Evolutionary conservation across 2,888 invertebrate genomes (phyloP).

Genomic region (Molanna angustata): DNA sequence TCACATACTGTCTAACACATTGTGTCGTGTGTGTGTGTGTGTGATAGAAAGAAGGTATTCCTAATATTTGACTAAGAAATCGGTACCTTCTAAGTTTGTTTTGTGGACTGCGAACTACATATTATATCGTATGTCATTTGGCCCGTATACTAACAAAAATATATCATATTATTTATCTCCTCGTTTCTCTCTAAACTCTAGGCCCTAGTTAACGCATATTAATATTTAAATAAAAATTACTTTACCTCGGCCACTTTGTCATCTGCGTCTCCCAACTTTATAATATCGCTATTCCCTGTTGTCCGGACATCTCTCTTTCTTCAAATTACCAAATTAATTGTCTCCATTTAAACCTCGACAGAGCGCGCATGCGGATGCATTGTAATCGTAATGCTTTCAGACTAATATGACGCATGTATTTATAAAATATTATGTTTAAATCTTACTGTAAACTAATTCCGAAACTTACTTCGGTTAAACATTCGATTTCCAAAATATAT

Average conservation of each 20-base stretch:
- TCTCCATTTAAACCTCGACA: not conserved
- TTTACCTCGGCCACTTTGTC: conserved; percentile 2
- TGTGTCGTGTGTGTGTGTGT: too few relatives aligned
- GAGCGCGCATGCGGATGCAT: conserved; percentile 2
- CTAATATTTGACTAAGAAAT: too few relatives aligned
- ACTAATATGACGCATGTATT: conserved; percentile 22
- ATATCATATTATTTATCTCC: conserved; percentile 9
- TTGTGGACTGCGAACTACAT: conserved; percentile 1
- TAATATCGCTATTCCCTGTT: conserved; percentile 25
- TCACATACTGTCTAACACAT: too few relatives aligned
- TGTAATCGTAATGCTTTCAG: conserved; percentile 13
- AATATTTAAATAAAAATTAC: too few relatives aligned
- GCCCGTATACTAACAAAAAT: conserved; percentile 18
- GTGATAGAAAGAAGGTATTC: too few relatives aligned
- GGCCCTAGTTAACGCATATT: conserved; percentile 16
- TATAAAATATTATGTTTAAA: too few relatives aligned
- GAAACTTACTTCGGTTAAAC: conserved; percentile 22
- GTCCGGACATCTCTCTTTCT: conserved; percentile 18
- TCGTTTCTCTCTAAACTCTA: conserved; percentile 7
- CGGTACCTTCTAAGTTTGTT: too few relatives aligned
- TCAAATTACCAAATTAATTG: conserved; percentile 12
- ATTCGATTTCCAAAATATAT: conserved; percentile 30
- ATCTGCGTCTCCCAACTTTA: conserved; percentile 8
- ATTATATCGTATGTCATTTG: not conserved
- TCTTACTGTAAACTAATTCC: conserved; percentile 19